phyloP scores from a whole-genome alignment of 2,797 vertebrate species.

The Malurus leucopterus region DNA sequence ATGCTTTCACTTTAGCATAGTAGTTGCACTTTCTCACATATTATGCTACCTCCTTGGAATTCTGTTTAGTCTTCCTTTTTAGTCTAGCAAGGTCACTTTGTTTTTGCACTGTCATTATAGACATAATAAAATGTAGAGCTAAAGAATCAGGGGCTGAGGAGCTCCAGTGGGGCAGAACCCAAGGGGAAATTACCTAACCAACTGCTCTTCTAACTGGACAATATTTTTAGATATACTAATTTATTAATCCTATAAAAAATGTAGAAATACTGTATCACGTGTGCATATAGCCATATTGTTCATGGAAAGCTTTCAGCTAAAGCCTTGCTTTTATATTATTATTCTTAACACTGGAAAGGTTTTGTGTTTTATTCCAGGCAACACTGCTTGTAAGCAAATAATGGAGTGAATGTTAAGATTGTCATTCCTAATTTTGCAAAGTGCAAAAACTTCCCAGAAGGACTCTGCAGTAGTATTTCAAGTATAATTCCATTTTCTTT shows the following conservation, averaged over 20 bases:
- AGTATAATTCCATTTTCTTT: neutral
- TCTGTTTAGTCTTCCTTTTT: neutral
- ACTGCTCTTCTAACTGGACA: neutral
- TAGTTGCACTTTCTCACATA: neutral
- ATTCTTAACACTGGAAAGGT: neutral
- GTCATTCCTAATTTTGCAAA: neutral
- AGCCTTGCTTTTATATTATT: neutral
- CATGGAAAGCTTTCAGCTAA: neutral
- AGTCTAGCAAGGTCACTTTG: neutral
- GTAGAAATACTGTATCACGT: rapidly evolving
- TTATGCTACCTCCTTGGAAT: neutral
- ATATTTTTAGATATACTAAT: neutral
- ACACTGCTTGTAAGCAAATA: neutral
- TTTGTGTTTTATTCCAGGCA: no score
- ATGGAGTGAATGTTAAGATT: neutral
- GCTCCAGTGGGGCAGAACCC: neutral
- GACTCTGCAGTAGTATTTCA: neutral
- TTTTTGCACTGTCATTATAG: neutral
- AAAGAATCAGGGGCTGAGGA: neutral
- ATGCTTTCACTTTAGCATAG: neutral
- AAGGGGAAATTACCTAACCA: neutral
- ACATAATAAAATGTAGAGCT: neutral
- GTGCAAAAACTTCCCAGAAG: neutral
- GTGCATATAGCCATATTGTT: neutral
- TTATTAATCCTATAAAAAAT: neutral